A percentile compares a stretch with the other conserved stretches of the same genome.
Evolutionary conservation across 2,888 invertebrate species (phyloP).

Genomic region (Coronaproctus castanopsis): DNA sequence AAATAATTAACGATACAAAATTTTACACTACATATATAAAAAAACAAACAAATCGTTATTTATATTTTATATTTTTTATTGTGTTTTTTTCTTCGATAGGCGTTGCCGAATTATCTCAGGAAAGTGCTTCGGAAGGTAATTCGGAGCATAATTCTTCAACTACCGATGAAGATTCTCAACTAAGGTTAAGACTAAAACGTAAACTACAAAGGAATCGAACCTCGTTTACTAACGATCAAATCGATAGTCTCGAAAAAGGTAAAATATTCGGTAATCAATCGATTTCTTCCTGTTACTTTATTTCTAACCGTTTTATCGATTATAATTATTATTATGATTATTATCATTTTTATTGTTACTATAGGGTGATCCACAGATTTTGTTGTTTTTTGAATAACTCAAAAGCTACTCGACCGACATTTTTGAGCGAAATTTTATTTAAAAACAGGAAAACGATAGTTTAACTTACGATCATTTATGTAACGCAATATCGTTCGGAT

Average conservation of each 20-base stretch:
- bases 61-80: too few relatives aligned
- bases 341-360: neutral
- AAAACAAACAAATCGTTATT: too few relatives aligned
- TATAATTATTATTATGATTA: too few relatives aligned
- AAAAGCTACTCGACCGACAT: neutral
- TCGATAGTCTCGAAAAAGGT: conserved; percentile 98
- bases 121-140: conserved; percentile 64
- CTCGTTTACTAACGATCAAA: conserved; percentile 95
- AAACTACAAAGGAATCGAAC: conserved; percentile 94
- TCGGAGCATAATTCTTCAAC: conserved; percentile 67
- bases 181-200: conserved; percentile 77
- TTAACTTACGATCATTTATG: too few relatives aligned
- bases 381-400: too few relatives aligned
- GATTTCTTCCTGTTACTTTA: neutral
- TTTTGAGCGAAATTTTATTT: neutral
- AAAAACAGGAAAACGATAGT: neutral
- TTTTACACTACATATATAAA: too few relatives aligned
- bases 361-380: too few relatives aligned
- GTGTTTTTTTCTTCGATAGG: too few relatives aligned
- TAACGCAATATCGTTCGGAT: too few relatives aligned
- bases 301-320: neutral
- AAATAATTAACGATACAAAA: too few relatives aligned
- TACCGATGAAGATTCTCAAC: conserved; percentile 62
- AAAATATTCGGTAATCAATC: conserved; percentile 20
- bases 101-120: conserved; percentile 36